Evolutionary conservation across 2,113 vertebrate genomes (phyloP).

Genomic region (Pampusana beccarii): DNA sequence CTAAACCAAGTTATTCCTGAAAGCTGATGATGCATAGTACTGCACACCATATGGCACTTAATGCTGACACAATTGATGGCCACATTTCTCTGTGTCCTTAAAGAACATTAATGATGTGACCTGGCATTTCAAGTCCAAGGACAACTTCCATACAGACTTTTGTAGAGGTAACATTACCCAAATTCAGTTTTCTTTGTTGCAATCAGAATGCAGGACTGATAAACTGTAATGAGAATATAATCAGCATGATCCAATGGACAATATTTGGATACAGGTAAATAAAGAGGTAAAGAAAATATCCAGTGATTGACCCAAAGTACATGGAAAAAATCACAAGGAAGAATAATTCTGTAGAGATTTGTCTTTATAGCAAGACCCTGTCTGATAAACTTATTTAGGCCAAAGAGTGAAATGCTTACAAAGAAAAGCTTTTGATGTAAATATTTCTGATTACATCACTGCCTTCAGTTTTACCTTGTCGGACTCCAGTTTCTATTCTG

Average conservation of each 20-base stretch:
- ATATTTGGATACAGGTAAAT: not conserved
- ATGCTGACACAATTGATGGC: rapidly evolving
- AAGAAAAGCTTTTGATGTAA: not conserved
- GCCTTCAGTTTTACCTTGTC: conserved; percentile 82
- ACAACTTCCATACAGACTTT: not conserved
- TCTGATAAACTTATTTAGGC: not conserved
- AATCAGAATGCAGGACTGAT: not conserved
- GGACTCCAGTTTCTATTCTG: conserved; percentile 94
- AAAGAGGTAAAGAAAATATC: not conserved
- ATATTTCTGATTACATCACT: not conserved
- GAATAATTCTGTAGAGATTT: not conserved
- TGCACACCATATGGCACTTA: not conserved
- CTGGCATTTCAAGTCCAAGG: not conserved
- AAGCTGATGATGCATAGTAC: not conserved
- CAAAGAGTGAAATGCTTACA: not conserved
- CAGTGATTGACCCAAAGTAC: not conserved
- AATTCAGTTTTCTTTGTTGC: not conserved
- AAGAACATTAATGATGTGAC: not conserved
- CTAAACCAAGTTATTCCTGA: not conserved
- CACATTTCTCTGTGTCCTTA: not conserved
- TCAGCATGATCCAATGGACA: not conserved
- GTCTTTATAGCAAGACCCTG: not conserved
- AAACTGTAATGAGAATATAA: not conserved
- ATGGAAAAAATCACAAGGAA: not conserved
- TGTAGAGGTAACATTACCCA: not conserved